These are phyloP conservation scores for Pantelozetes paolii DNA, from an alignment of 2,888 invertebrate species.

Conservation along the genomic window DNA sequence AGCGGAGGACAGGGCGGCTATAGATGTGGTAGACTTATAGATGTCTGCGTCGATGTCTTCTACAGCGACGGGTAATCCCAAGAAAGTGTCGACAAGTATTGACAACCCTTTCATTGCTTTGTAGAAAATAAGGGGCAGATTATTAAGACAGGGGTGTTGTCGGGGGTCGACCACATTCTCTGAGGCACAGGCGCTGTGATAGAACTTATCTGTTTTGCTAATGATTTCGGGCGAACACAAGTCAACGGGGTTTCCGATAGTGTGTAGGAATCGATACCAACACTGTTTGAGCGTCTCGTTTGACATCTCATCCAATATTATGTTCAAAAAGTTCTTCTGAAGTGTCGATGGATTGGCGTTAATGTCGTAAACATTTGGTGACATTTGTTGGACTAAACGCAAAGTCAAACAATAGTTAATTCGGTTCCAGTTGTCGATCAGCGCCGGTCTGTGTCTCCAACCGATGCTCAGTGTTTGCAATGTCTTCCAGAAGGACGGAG, in stretches of 20 bases:
- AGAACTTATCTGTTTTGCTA: slow-evolving; percentile 67
- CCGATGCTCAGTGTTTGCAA: slow-evolving; percentile 76
- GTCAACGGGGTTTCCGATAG: slow-evolving; percentile 90
- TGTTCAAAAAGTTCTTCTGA: slow-evolving; percentile 28
- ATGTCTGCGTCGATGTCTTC: slow-evolving; percentile 39
- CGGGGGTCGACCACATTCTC: slow-evolving; percentile 76
- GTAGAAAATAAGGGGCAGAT: slow-evolving; percentile 79
- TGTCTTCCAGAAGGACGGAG: slow-evolving; percentile 77
- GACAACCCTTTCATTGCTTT: slow-evolving; percentile 90
- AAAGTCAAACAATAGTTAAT: slow-evolving; percentile 85
- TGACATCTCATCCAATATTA: slow-evolving; percentile 63
- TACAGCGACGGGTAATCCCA: slow-evolving; percentile 62
- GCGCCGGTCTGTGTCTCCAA: slow-evolving; percentile 88
- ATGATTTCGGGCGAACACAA: slow-evolving; percentile 77
- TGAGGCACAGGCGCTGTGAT: slow-evolving; percentile 74
- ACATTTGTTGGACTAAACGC: slow-evolving; percentile 56
- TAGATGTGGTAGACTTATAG: slow-evolving; percentile 33
- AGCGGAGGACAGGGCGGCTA: slow-evolving; percentile 5
- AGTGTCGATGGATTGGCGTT: slow-evolving; percentile 18
- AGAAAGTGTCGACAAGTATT: slow-evolving; percentile 87
- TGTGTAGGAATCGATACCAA: slow-evolving; percentile 91
- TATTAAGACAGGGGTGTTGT: slow-evolving; percentile 77
- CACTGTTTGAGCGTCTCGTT: slow-evolving; percentile 82
- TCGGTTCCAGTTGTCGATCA: slow-evolving; percentile 74
- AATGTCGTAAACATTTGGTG: slow-evolving; percentile 14